A percentile compares a stretch with the other conserved stretches of the same genome.
Evolutionary conservation across 2,888 invertebrate species (phyloP).

Genomic region (Drosophila nr. fundita): DNA sequence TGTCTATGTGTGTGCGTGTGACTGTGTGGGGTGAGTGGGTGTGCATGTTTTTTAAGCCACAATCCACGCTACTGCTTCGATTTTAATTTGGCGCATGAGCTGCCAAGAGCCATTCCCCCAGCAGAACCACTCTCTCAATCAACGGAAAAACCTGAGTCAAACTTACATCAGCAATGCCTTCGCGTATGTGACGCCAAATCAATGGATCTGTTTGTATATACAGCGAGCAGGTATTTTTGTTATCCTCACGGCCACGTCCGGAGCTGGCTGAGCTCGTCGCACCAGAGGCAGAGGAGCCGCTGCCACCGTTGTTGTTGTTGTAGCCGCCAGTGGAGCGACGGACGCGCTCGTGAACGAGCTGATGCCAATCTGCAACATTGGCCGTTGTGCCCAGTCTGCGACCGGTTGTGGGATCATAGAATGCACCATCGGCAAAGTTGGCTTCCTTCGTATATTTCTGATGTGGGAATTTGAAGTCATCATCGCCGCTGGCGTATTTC

Average conservation of each 20-base stretch:
- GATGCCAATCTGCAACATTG: constrained; percentile 85
- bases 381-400: constrained; percentile 73
- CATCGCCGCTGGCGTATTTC: constrained; percentile 81
- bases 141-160: background rate
- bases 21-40: background rate
- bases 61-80: constrained; percentile 23
- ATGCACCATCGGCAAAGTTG: constrained; percentile 86
- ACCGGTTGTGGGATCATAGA: constrained; percentile 82
- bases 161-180: constrained; percentile 91
- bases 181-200: constrained; percentile 97
- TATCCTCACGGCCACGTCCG: constrained; percentile 87
- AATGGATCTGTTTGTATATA: constrained; percentile 99
- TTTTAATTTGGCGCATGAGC: constrained; percentile 63
- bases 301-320: constrained; percentile 64
- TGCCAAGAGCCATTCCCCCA: constrained; percentile 7
- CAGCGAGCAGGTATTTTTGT: constrained; percentile 95
- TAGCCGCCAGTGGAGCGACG: constrained; percentile 84
- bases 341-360: constrained; percentile 85
- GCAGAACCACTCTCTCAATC: background rate
- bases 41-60: constrained; percentile 21
- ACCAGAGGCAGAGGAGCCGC: constrained; percentile 80
- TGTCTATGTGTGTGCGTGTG: background rate
- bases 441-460: constrained; percentile 93
- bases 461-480: constrained; percentile 86
- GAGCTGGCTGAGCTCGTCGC: constrained; percentile 84